A percentile compares a stretch with the other conserved stretches of the same genome.
Evolutionary conservation across 2,888 invertebrate species (phyloP).

Genomic region (Zhengitettix transpicula): DNA sequence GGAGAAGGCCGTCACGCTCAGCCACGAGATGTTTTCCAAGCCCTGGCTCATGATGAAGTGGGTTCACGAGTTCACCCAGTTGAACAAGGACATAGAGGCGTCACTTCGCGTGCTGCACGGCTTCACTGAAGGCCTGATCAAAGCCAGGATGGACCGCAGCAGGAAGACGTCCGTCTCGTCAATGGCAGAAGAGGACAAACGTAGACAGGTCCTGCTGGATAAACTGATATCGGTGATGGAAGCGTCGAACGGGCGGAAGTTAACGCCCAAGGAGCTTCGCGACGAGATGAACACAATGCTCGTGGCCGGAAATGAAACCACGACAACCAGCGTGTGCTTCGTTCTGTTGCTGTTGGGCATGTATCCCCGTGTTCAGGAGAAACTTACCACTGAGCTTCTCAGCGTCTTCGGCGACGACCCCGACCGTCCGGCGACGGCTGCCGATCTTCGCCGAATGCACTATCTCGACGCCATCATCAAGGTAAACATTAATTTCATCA

Average conservation of each 20-base stretch:
- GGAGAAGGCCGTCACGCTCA: neutral
- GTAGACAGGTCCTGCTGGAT: neutral
- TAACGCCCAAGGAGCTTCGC: neutral
- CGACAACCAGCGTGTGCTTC: slow-evolving; percentile 1
- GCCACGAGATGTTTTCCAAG: neutral
- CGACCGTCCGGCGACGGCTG: neutral
- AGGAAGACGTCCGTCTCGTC: neutral
- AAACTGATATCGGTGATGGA: neutral
- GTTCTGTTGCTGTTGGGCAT: neutral
- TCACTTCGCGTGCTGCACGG: neutral
- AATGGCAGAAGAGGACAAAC: neutral
- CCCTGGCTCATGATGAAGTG: neutral
- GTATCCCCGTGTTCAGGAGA: neutral
- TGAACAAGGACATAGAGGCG: neutral
- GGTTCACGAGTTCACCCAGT: neutral
- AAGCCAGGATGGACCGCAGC: neutral
- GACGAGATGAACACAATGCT: slow-evolving; percentile 1
- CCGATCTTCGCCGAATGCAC: neutral
- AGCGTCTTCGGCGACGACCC: neutral
- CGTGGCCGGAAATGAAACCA: neutral
- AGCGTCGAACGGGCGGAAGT: neutral
- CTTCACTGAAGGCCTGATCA: neutral
- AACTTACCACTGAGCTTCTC: neutral
- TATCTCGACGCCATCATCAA: neutral
- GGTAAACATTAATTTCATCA: neutral